Evolutionary conservation across 1,140 invertebrate species (phyloP).

Genomic region (Maniola jurtina): DNA sequence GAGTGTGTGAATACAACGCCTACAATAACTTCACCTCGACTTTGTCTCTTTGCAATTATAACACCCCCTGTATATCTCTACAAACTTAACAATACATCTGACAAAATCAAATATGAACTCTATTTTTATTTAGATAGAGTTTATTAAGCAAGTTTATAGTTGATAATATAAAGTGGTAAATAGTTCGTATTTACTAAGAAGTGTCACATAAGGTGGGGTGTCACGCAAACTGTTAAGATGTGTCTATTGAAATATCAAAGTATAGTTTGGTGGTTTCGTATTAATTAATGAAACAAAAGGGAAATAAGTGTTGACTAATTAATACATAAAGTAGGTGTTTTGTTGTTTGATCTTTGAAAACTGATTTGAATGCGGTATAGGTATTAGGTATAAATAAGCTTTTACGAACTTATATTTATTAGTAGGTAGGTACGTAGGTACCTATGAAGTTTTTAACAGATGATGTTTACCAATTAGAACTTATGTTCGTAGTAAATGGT

Average conservation of each 20-base stretch:
- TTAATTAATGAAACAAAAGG: constrained; percentile 34
- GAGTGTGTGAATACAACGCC: constrained; percentile 66
- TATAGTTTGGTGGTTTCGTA: constrained; percentile 21
- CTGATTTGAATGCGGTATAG: too few species aligned
- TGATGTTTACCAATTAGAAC: too few species aligned
- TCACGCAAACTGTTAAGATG: constrained; percentile 42
- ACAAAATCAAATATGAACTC: constrained; percentile 20
- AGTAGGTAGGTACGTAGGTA: too few species aligned
- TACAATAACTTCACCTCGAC: constrained; percentile 70
- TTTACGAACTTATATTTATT: too few species aligned
- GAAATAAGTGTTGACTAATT: constrained; percentile 21
- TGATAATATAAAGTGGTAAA: constrained; percentile 14
- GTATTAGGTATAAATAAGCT: too few species aligned
- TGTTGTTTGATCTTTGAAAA: neutral
- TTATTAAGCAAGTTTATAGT: neutral
- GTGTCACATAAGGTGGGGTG: constrained; percentile 42
- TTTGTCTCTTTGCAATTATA: constrained; percentile 75
- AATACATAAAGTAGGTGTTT: neutral
- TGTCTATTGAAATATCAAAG: constrained; percentile 27
- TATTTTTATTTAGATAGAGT: constrained; percentile 21
- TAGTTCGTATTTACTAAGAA: constrained; percentile 41
- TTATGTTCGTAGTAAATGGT: too few species aligned
- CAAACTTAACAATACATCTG: constrained; percentile 34
- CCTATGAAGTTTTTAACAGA: too few species aligned
- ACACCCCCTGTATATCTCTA: constrained; percentile 63